These are phyloP conservation scores for Poeciliopsis turneri DNA, from an alignment of 2,797 vertebrate genomes.

Conservation along the genomic window DNA sequence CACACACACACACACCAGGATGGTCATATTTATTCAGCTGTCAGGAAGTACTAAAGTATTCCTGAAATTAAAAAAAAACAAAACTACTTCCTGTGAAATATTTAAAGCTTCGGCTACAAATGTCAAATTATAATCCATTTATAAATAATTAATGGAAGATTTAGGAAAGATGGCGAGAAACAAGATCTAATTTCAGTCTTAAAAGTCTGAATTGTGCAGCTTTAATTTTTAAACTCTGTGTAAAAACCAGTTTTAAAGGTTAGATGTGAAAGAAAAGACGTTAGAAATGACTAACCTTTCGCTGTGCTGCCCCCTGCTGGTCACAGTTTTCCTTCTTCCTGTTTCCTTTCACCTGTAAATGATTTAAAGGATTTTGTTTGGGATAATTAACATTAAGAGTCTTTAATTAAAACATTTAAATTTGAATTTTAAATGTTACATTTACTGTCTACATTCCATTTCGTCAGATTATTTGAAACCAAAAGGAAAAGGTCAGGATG, in stretches of 20 bases:
- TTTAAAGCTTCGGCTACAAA: not conserved
- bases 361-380: not conserved
- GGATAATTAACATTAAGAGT: not conserved
- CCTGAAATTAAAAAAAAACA: not conserved
- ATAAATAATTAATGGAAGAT: not conserved
- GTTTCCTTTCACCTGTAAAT: not conserved
- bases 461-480: not conserved
- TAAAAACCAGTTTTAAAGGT: not conserved
- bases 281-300: not conserved
- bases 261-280: not conserved
- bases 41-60: not conserved
- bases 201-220: not conserved
- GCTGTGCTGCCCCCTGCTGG: constrained; percentile 23
- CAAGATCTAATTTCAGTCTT: not conserved
- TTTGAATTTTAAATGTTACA: not conserved
- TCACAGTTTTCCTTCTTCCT: not conserved
- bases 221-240: not conserved
- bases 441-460: not conserved
- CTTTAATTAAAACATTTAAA: not conserved
- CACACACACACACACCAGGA: not conserved
- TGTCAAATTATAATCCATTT: not conserved
- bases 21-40: not conserved
- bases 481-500: no score
- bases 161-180: not conserved
- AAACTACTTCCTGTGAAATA: not conserved